Percentiles rank a stretch among this genome's conserved stretches.
These are phyloP conservation scores for Brachionus plicatilis DNA, from an alignment of 1,140 invertebrate species.

Conservation along the genomic window DNA sequence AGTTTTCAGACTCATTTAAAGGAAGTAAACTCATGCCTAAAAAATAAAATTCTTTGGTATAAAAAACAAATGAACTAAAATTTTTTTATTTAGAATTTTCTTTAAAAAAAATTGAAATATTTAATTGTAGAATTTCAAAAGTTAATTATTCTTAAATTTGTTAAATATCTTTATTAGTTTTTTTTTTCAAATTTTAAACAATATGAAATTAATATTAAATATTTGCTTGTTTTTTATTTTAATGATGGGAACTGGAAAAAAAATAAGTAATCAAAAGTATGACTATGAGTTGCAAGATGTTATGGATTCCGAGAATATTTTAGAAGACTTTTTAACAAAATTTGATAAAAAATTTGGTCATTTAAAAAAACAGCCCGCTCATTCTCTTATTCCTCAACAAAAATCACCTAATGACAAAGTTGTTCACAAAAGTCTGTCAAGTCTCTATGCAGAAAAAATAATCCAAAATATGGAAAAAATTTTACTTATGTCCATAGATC, in stretches of 20 bases:
- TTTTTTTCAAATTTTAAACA: neutral
- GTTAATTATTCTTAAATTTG: neutral
- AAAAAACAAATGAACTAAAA: neutral
- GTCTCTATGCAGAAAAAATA: neutral
- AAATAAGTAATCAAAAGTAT: neutral
- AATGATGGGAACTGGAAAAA: neutral
- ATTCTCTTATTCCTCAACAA: neutral
- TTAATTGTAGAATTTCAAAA: neutral
- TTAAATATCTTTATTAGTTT: neutral
- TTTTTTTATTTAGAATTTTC: neutral
- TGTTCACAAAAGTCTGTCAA: neutral
- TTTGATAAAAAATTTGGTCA: neutral
- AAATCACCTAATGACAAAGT: neutral
- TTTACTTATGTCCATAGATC: neutral
- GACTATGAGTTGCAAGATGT: neutral
- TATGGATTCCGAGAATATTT: neutral
- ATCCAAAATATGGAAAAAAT: neutral
- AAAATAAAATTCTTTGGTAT: neutral
- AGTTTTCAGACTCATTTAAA: neutral
- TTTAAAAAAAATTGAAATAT: neutral
- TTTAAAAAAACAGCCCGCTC: neutral
- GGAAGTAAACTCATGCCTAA: neutral
- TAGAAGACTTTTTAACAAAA: neutral
- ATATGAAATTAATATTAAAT: neutral
- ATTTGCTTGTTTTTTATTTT: neutral